These are phyloP conservation scores for Altica lythri DNA, from an alignment of 2,888 invertebrate species.

Conservation along the genomic window DNA sequence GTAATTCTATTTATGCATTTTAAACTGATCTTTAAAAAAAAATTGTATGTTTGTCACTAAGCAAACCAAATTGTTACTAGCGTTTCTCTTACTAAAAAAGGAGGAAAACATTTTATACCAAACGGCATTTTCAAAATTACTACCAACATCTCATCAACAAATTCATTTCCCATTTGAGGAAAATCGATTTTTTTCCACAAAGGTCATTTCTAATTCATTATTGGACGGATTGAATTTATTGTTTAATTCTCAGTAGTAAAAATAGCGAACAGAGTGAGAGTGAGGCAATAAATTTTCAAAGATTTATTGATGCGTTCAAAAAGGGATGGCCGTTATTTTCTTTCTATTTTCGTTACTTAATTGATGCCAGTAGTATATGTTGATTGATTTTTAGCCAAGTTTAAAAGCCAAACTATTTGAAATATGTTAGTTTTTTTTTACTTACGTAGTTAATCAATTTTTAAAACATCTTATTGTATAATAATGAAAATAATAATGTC, in stretches of 20 bases:
- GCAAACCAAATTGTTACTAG: too few relatives aligned
- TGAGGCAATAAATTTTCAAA: conserved; percentile 33
- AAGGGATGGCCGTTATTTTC: conserved; percentile 23
- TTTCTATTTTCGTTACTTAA: conserved; percentile 34
- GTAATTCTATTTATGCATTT: too few relatives aligned
- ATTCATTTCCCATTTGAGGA: conserved; percentile 36
- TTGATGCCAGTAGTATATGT: conserved; percentile 11
- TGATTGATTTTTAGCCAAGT: conserved; percentile 6
- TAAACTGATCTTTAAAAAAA: too few relatives aligned
- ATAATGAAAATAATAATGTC: too few relatives aligned
- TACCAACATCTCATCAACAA: conserved; percentile 4
- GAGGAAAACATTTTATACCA: too few relatives aligned
- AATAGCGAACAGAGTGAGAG: conserved; percentile 31
- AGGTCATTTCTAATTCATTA: conserved; percentile 34
- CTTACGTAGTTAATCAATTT: too few relatives aligned
- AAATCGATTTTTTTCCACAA: conserved; percentile 32
- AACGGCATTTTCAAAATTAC: not conserved
- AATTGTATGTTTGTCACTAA: too few relatives aligned
- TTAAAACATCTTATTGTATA: too few relatives aligned
- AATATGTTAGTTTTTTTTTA: too few relatives aligned
- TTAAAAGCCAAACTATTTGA: not conserved
- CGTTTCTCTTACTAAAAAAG: too few relatives aligned
- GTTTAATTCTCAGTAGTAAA: conserved; percentile 33
- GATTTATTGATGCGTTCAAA: conserved; percentile 33
- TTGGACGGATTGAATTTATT: conserved; percentile 31